Evolutionary conservation across 2,888 invertebrate genomes (phyloP).

Genomic region (Uropetala carovei): DNA sequence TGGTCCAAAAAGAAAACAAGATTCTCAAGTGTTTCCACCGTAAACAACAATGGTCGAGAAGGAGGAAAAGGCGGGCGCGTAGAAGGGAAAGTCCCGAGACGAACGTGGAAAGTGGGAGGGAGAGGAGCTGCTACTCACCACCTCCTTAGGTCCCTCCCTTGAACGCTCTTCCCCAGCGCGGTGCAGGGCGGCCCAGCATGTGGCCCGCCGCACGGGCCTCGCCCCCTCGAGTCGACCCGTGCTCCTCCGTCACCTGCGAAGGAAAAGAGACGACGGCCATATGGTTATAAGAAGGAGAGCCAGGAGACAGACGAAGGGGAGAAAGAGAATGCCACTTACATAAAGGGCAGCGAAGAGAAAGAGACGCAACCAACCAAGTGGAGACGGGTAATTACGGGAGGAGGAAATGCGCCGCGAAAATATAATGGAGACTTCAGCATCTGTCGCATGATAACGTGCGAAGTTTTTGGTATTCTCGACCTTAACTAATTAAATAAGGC

Average conservation of each 20-base stretch:
- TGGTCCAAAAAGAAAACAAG: too few relatives aligned
- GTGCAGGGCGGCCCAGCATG: conserved; percentile 58
- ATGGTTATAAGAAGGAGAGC: neutral
- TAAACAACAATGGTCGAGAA: too few relatives aligned
- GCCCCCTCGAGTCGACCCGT: conserved; percentile 49
- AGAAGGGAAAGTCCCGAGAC: too few relatives aligned
- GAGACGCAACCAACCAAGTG: conserved; percentile 25
- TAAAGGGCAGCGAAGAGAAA: conserved; percentile 10
- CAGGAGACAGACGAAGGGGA: neutral
- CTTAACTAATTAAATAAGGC: too few relatives aligned
- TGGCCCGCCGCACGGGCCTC: conserved; percentile 59
- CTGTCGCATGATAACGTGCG: neutral
- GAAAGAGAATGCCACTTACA: conserved; percentile 15
- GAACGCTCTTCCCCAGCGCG: conserved; percentile 59
- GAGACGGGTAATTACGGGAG: conserved; percentile 19
- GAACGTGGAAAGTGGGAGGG: too few relatives aligned
- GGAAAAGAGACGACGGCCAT: neutral
- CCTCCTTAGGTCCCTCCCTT: conserved; percentile 60
- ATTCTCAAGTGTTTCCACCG: too few relatives aligned
- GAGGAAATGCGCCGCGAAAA: neutral
- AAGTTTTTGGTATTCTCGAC: too few relatives aligned
- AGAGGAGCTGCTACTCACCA: conserved; percentile 21
- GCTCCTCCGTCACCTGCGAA: conserved; percentile 56
- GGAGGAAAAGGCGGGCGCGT: too few relatives aligned
- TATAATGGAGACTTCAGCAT: neutral